Evolutionary conservation across 2,888 invertebrate genomes (phyloP), one percentile per base, ranked within the genome.

Genomic region (Cataglyphis cursor): DNA sequence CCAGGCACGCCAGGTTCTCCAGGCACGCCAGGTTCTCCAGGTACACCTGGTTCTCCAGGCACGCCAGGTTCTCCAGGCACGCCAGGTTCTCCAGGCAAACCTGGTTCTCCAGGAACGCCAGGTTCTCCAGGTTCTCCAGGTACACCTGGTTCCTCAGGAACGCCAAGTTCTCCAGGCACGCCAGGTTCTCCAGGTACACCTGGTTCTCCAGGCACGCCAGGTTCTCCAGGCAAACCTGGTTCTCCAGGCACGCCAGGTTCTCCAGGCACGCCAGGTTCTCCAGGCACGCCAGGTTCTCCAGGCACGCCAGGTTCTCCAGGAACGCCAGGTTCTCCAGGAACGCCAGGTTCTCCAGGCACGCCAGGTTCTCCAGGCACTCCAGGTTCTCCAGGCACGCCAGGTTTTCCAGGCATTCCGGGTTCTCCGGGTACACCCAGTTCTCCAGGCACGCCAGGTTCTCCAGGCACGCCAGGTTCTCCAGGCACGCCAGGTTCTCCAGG

Each of bases 1-100:
- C 38, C 38, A 0, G 38, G 8, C 68, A 21, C 12, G 1, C 38
- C 38, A 0, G 38, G 38, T 8, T 38, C 9, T 10, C 75, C 80
- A 8, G 93, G 93, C 44, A 84, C 78, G 0, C 88, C 89, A 9
- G 90, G 85, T 21, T 82, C 84, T 0, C 73, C 88, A 1, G 85
- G 68, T 9, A 83, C 81, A 18, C 75, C 85, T 8, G 87, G 76
- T 35, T 81, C 66, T 0, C 89, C 88, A 4, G 90, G 89, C 10
- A 86, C 41, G 0, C 87, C 85, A n/a, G 88, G 3, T 80, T 61
- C 8, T 18, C 24, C 65, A 2, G 87, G 84, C 0, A 66, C 54
- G 0, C 75, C 81, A 0, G 87, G 83, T 0, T 48, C 72, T 38
- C 65, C 83, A 41, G 85, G 66, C 18, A 83, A n/a, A n/a, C n/a